Percentiles rank a stretch among this genome's conserved stretches.
phyloP scores from a whole-genome alignment of 2,113 vertebrate species.

The Tor tambroides region DNA sequence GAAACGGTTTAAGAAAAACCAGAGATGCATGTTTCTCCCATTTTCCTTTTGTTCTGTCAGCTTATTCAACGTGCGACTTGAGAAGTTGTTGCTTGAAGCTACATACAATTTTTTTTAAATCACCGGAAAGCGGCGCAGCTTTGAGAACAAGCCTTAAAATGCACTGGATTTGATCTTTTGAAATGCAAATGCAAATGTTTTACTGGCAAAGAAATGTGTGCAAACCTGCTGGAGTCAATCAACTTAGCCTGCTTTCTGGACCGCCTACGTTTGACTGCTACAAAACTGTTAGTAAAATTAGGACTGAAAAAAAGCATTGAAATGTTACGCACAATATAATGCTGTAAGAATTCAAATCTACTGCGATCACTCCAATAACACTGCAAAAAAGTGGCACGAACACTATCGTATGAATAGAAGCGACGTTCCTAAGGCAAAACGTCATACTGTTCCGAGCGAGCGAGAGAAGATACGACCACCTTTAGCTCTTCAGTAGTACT shows the following conservation, averaged over 20 bases:
- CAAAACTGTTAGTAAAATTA: neutral
- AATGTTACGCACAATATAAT: neutral
- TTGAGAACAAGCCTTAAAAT: neutral
- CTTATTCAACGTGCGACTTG: neutral
- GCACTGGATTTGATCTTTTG: neutral
- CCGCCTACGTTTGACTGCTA: neutral
- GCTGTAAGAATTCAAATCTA: neutral
- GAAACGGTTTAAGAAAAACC: neutral
- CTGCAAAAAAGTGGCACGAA: neutral
- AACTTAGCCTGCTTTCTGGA: too few relatives aligned
- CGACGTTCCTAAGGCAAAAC: neutral
- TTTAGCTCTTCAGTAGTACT: constrained; percentile 17
- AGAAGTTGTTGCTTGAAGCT: neutral
- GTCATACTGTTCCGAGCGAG: neutral
- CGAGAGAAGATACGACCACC: neutral
- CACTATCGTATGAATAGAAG: neutral
- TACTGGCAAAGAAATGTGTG: neutral
- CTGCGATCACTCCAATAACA: neutral
- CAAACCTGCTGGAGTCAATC: neutral
- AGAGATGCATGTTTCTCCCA: neutral
- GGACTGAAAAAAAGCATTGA: neutral
- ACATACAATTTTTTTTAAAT: neutral
- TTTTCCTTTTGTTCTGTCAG: constrained; percentile 1
- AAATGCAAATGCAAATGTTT: neutral
- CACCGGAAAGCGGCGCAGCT: neutral